Evolutionary conservation across 2,797 vertebrate genomes (phyloP).

Genomic region (Tapera naevia): DNA sequence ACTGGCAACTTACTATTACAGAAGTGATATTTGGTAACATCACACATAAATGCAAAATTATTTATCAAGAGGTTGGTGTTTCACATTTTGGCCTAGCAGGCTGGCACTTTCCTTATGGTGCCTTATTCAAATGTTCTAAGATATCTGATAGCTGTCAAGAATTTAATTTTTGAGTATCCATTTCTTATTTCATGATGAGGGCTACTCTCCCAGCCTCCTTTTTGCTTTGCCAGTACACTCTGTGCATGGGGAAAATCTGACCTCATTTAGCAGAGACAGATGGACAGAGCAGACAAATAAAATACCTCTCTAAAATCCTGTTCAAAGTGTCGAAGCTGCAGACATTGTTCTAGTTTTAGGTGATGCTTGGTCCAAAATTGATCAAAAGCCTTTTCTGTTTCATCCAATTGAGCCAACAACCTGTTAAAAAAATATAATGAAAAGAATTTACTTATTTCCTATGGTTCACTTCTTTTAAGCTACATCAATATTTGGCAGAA

Average conservation of each 20-base stretch:
- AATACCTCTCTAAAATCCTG: conserved; percentile 91
- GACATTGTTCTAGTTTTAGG: conserved; percentile 89
- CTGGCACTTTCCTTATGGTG: background rate
- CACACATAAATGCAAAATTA: background rate
- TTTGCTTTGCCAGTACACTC: background rate
- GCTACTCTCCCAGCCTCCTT: background rate
- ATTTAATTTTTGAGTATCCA: background rate
- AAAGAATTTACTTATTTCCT: background rate
- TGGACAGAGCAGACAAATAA: background rate
- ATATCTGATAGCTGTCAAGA: background rate
- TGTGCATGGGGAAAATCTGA: background rate
- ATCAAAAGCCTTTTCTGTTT: conserved; percentile 92
- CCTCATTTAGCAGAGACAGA: background rate
- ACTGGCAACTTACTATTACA: background rate
- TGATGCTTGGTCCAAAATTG: conserved; percentile 93
- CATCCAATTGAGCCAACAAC: conserved; percentile 89
- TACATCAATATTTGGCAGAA: background rate
- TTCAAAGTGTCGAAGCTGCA: conserved; percentile 93
- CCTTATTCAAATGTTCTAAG: background rate
- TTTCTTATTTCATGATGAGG: background rate
- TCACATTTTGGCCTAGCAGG: background rate
- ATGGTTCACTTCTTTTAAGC: background rate
- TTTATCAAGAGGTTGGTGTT: background rate
- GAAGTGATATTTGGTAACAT: background rate
- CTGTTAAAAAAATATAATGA: conserved; percentile 75